A percentile compares a stretch with the other conserved stretches of the same genome.
These are phyloP conservation scores for Phytoseiulus persimilis DNA, from an alignment of 2,888 invertebrate genomes.

Conservation along the genomic window DNA sequence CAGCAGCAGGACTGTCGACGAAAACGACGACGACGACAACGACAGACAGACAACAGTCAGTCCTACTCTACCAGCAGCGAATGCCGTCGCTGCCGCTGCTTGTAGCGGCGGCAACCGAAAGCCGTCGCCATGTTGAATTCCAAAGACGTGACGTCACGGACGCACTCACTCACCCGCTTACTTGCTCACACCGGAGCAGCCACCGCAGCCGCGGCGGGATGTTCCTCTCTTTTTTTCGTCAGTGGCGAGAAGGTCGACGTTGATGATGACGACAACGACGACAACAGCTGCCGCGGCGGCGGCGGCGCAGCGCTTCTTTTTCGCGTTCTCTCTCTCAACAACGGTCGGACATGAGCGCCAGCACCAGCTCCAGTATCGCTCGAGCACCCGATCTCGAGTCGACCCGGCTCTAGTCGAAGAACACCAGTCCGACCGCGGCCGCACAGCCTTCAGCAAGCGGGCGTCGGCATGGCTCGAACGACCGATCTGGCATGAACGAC, in stretches of 20 bases:
- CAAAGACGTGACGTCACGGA: conserved; percentile 33
- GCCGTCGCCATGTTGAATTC: conserved; percentile 34
- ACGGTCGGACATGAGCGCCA: background rate
- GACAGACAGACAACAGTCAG: conserved; percentile 33
- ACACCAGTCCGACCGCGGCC: background rate
- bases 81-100: conserved; percentile 16
- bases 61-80: conserved; percentile 6
- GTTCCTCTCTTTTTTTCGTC: background rate
- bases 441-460: background rate
- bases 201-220: background rate
- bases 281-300: background rate
- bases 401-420: background rate
- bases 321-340: background rate
- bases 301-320: background rate
- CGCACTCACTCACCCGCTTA: background rate
- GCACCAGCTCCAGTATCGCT: conserved; percentile 5
- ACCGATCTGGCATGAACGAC: background rate
- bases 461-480: background rate
- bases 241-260: background rate
- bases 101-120: background rate
- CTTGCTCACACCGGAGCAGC: background rate
- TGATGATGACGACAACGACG: background rate
- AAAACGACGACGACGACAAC: background rate
- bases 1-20: background rate
- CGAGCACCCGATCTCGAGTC: background rate